Evolutionary conservation across 2,888 invertebrate species (phyloP), one percentile per base, ranked within the genome.

Genomic region (Cremastobaeus sp.): DNA sequence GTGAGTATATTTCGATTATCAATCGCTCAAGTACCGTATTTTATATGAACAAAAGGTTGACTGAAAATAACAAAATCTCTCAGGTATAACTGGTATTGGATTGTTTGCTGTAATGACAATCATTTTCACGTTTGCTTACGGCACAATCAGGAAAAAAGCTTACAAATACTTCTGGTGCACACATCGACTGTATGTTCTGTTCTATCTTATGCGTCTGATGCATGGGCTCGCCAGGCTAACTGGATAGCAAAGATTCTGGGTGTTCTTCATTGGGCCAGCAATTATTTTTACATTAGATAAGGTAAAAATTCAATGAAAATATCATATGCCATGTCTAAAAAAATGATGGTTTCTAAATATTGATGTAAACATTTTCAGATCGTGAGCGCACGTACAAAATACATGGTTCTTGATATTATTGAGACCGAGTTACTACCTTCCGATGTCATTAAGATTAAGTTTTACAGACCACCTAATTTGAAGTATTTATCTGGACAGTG

Each of bases 51-150:
- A n/a, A n/a, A n/a, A 25, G 8, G 8, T 25, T 25, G 25, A 25
- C 8, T 25, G 8, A 4, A 25, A 25, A 5, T 25, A 5, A 25
- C 8, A 25, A 5, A 5, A 43, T 37, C 6, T 87, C 87, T 0
- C 85, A 95, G 96, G 97, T 76, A 88, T 95, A 2, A 96, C 95
- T 1, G 97, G 97, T 8, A 95, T 98, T 0, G 84, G 96, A 1
- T 89, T 98, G 0, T 97, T 96, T 85, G 90, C 95, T 54, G 93
- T 97, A 55, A 97, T 97, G 95, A 95, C 95, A 85, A 93, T 97
- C 55, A 98, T 98, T 79, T 97, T 97, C 85, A 94, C 97, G n/a
- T 98, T 98, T 86, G 97, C 98, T 0, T 96, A 97, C 89, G 97
- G 97, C 0, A 92, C 93, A 2, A 95, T 98, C 71, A 91, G 98